Conservation (phyloP, 2,888 invertebrate genomes). For the Andrena chrysosceles region DNA sequence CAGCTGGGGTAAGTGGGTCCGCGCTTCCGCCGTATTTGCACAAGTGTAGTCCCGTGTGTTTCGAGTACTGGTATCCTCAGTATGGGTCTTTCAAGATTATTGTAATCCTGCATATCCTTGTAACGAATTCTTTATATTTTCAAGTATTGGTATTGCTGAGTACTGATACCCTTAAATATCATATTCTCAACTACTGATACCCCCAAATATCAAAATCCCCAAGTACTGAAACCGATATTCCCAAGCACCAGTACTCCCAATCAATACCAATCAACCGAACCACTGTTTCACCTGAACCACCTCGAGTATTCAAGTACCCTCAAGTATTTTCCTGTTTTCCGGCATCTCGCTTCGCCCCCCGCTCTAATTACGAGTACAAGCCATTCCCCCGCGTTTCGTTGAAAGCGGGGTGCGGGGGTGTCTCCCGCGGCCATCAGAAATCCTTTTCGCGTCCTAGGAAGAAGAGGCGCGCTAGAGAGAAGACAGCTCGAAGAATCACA, state of each 20-base stretch:
- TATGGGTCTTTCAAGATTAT: too few relatives aligned
- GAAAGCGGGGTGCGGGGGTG: not conserved
- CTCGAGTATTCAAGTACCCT: not conserved
- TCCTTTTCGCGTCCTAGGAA: constrained; percentile 46
- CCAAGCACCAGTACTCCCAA: too few relatives aligned
- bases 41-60: not conserved
- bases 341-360: not conserved
- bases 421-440: constrained; percentile 39
- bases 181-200: not conserved
- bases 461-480: constrained; percentile 1
- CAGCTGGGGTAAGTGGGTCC: not conserved
- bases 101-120: too few relatives aligned
- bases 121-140: too few relatives aligned
- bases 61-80: not conserved
- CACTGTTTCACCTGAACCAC: not conserved
- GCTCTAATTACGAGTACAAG: constrained; percentile 12
- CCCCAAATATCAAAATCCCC: too few relatives aligned
- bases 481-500: constrained; percentile 35
- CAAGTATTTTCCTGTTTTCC: not conserved
- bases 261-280: too few relatives aligned
- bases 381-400: not conserved
- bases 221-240: too few relatives aligned
- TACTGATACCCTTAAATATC: not conserved
- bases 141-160: too few relatives aligned
- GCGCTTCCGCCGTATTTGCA: not conserved